phyloP scores from a whole-genome alignment of 2,888 invertebrate species.

The Portevinia maculata region DNA sequence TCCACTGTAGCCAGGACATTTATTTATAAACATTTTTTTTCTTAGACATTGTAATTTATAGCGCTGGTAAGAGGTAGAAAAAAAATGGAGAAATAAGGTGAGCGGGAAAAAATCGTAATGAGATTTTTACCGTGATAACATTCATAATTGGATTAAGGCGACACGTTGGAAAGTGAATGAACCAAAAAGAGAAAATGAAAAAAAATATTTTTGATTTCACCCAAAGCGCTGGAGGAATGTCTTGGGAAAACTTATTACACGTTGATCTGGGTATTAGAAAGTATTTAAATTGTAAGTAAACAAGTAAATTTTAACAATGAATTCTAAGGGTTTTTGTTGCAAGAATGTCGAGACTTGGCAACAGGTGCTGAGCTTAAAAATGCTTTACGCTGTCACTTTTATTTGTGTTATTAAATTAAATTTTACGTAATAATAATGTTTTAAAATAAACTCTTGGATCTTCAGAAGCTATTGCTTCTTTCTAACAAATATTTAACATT shows the following conservation, averaged over 20 bases:
- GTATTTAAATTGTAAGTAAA: slow-evolving; percentile 61
- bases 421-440: neutral
- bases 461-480: neutral
- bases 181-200: slow-evolving; percentile 35
- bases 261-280: slow-evolving; percentile 59
- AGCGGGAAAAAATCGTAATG: slow-evolving; percentile 56
- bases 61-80: slow-evolving; percentile 25
- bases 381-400: neutral
- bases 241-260: slow-evolving; percentile 61
- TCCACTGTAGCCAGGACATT: slow-evolving; percentile 48
- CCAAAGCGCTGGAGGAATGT: neutral
- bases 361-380: slow-evolving; percentile 8
- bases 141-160: slow-evolving; percentile 76
- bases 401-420: slow-evolving; percentile 2
- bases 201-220: slow-evolving; percentile 22
- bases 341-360: neutral
- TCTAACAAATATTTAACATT: too few species aligned
- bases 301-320: slow-evolving; percentile 42
- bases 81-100: slow-evolving; percentile 30
- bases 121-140: slow-evolving; percentile 74
- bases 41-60: slow-evolving; percentile 66
- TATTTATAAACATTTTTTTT: slow-evolving; percentile 40
- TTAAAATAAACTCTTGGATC: neutral
- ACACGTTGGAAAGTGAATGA: slow-evolving; percentile 74
- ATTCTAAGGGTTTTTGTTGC: slow-evolving; percentile 7